These are phyloP conservation scores for Carcinoscorpius rotundicauda DNA, from an alignment of 1,140 invertebrate genomes.

Conservation along the genomic window DNA sequence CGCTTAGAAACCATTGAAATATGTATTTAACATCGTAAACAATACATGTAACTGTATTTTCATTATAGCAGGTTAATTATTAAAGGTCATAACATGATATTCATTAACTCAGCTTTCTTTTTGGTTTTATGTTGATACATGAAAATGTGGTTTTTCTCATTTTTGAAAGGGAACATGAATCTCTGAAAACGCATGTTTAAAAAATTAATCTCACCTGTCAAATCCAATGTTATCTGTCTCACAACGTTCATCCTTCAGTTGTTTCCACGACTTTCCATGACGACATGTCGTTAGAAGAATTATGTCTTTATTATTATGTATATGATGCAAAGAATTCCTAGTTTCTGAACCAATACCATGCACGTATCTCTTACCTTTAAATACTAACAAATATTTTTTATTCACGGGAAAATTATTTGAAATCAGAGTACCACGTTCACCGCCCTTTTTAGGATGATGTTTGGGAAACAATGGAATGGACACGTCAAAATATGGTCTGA, in stretches of 20 bases:
- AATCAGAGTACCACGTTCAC: slow-evolving; percentile 54
- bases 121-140: too few species aligned
- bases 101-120: too few species aligned
- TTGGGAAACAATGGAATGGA: slow-evolving; percentile 95
- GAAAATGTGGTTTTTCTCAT: too few species aligned
- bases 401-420: slow-evolving; percentile 71
- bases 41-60: too few species aligned
- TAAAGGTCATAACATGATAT: too few species aligned
- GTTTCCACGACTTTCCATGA: slow-evolving; percentile 97
- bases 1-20: too few species aligned
- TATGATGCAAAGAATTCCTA: slow-evolving; percentile 91
- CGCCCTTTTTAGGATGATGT: slow-evolving; percentile 52
- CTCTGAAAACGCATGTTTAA: too few species aligned
- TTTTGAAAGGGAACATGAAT: too few species aligned
- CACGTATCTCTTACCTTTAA: slow-evolving; percentile 57
- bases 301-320: slow-evolving; percentile 90
- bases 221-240: slow-evolving; percentile 93
- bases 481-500: slow-evolving; percentile 85
- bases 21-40: too few species aligned
- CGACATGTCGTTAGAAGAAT: slow-evolving; percentile 93
- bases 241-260: slow-evolving; percentile 89
- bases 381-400: slow-evolving; percentile 72
- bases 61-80: too few species aligned
- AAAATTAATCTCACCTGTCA: slow-evolving; percentile 58
- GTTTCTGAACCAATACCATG: slow-evolving; percentile 98